Evolutionary conservation across 2,113 vertebrate genomes (phyloP).

Genomic region (Crotalus tigris): DNA sequence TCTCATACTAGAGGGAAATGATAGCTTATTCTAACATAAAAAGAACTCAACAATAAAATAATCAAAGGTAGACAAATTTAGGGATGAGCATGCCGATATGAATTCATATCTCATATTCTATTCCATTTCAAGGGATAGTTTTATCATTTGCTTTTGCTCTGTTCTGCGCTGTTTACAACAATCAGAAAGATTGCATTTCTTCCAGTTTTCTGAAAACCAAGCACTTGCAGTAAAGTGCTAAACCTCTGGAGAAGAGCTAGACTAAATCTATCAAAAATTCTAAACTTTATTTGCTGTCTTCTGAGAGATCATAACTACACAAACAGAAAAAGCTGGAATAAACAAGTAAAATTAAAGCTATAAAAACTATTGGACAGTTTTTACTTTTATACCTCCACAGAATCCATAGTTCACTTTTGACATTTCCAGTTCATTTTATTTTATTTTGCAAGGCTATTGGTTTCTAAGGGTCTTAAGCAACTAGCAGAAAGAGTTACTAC

Average conservation of each 20-base stretch:
- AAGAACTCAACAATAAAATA: neutral
- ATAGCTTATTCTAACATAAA: neutral
- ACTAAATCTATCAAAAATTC: neutral
- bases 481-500: neutral
- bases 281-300: conserved; percentile 16
- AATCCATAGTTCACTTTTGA: conserved; percentile 9
- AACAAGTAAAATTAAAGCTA: conserved; percentile 19
- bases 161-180: neutral
- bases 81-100: neutral
- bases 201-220: neutral
- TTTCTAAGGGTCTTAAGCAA: neutral
- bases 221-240: neutral
- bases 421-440: neutral
- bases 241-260: neutral
- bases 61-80: neutral
- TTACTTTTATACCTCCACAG: neutral
- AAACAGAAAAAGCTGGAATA: neutral
- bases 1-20: neutral
- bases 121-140: neutral
- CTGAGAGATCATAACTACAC: neutral
- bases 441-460: neutral
- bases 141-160: neutral
- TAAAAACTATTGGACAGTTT: conserved; percentile 11
- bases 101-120: neutral
- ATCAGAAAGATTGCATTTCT: neutral